Conservation (phyloP, 2,113 vertebrate species). For the Psophia crepitans region DNA sequence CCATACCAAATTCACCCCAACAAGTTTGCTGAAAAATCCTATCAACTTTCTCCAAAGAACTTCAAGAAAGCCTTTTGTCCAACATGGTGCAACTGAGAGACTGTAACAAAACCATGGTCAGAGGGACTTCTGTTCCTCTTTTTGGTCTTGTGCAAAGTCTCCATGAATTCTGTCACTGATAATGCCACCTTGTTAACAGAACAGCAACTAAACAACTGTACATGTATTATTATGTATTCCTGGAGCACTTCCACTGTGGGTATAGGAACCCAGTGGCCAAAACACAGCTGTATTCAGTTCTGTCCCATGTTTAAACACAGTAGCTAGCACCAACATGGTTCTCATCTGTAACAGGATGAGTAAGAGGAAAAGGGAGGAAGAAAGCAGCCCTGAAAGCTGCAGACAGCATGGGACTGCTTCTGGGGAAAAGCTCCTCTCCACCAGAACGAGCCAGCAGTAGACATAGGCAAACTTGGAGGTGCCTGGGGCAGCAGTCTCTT, state of each 20-base stretch:
- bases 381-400: background rate
- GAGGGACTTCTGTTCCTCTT: background rate
- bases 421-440: background rate
- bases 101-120: background rate
- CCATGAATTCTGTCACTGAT: background rate
- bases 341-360: background rate
- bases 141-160: background rate
- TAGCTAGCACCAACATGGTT: background rate
- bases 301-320: background rate
- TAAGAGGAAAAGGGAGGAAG: background rate
- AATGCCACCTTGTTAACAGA: background rate
- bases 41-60: background rate
- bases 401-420: background rate
- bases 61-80: background rate
- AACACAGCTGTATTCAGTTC: background rate
- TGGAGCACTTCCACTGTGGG: background rate
- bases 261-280: background rate
- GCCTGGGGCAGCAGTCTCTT: background rate
- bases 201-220: background rate
- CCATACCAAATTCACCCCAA: background rate
- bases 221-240: background rate
- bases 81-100: background rate
- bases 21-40: background rate
- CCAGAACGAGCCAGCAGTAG: background rate
- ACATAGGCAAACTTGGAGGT: background rate